Conservation (phyloP, 2,797 vertebrate genomes). For the Hyperoplus immaculatus region DNA sequence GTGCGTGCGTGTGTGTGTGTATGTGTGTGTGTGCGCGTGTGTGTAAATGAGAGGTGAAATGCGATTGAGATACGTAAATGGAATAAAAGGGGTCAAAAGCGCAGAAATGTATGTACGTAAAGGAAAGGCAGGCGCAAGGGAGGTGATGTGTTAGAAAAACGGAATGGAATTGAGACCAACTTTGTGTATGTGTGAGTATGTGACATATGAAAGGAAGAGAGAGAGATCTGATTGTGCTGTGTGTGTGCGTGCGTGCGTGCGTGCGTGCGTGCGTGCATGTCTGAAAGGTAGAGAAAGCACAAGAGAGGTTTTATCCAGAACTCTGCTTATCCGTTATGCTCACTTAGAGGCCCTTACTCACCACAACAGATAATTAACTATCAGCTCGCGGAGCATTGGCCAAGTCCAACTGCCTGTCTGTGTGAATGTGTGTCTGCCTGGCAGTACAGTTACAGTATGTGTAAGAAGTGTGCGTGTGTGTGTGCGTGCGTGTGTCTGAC, state of each 20-base stretch:
- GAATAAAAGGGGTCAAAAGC: slow-evolving; percentile 61
- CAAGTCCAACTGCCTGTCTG: slow-evolving; percentile 11
- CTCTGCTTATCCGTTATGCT: slow-evolving; percentile 67
- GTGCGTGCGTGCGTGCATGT: background rate
- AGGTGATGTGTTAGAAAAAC: slow-evolving; percentile 28
- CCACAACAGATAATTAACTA: slow-evolving; percentile 67
- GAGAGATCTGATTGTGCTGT: slow-evolving; percentile 26
- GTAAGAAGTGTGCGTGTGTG: background rate
- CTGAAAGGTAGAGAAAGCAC: slow-evolving; percentile 39
- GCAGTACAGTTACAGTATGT: slow-evolving; percentile 28
- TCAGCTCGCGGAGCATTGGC: slow-evolving; percentile 56
- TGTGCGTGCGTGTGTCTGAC: background rate
- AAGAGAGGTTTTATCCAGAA: slow-evolving; percentile 62
- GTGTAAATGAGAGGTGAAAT: slow-evolving; percentile 10
- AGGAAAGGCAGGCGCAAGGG: slow-evolving; percentile 17
- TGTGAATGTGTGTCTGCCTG: slow-evolving; percentile 9
- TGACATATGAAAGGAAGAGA: slow-evolving; percentile 22
- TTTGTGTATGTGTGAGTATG: slow-evolving; percentile 24
- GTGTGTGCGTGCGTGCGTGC: slow-evolving; percentile 13
- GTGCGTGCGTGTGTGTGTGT: no score
- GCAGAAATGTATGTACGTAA: slow-evolving; percentile 23
- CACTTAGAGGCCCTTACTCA: slow-evolving; percentile 50
- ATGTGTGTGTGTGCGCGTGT: no score
- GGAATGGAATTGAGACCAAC: slow-evolving; percentile 38
- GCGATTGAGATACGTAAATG: slow-evolving; percentile 43